Conservation (phyloP, 2,797 vertebrate genomes). For the Pachyuromys duprasi region DNA sequence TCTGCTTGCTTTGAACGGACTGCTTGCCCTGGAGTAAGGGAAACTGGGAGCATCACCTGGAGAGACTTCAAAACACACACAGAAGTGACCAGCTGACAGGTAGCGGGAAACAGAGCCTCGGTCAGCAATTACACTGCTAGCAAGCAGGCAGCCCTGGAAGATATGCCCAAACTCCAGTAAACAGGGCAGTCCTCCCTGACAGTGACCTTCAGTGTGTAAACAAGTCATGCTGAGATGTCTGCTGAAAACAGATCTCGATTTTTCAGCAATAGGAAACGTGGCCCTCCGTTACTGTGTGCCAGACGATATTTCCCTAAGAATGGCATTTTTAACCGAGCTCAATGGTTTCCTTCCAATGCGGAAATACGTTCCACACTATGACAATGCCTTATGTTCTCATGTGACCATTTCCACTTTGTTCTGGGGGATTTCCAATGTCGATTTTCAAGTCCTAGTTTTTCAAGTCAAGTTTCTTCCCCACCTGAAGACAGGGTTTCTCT, state of each 20-base stretch:
- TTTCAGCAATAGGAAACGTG: not conserved
- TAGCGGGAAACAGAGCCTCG: not conserved
- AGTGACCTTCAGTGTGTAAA: not conserved
- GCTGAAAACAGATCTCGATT: not conserved
- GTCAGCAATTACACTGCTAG: not conserved
- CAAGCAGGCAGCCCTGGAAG: not conserved
- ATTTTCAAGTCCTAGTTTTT: not conserved
- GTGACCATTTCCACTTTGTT: not conserved
- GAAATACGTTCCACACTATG: conserved; percentile 30
- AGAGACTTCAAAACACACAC: not conserved
- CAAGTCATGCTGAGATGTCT: not conserved
- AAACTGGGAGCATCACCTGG: not conserved
- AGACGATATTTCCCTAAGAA: not conserved
- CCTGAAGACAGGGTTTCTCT: not conserved
- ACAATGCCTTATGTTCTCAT: not conserved
- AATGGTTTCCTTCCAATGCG: conserved; percentile 53
- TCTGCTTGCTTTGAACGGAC: not conserved
- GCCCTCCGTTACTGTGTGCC: not conserved
- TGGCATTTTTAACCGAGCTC: not conserved
- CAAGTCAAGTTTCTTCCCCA: no score
- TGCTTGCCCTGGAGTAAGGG: not conserved
- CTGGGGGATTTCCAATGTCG: not conserved
- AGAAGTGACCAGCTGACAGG: not conserved
- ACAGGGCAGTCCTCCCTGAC: not conserved
- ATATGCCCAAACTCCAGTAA: not conserved